Percentiles rank a stretch among this genome's conserved stretches.
Conservation (phyloP, 2,888 invertebrate genomes). For the Hartigia nigra region DNA sequence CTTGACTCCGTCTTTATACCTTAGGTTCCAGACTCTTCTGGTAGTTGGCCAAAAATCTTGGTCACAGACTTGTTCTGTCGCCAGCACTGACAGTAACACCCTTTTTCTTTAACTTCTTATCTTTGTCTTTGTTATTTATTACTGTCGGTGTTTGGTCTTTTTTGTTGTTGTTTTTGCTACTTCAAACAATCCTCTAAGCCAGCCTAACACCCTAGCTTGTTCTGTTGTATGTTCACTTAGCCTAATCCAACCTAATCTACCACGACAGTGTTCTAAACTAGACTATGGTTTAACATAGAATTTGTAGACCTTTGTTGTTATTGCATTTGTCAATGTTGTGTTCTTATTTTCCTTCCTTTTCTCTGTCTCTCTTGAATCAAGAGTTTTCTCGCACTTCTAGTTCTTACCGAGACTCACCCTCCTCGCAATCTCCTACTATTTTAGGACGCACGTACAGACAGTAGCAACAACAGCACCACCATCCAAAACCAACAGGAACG, state of each 20-base stretch:
- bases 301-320: background rate
- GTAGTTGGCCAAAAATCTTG: constrained; percentile 15
- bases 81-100: background rate
- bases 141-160: background rate
- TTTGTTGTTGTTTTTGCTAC: background rate
- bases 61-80: background rate
- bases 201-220: background rate
- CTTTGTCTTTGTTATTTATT: background rate
- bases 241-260: background rate
- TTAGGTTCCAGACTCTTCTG: constrained; percentile 9
- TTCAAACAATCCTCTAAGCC: background rate
- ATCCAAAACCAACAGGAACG: background rate
- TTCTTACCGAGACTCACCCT: background rate
- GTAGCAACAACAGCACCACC: background rate
- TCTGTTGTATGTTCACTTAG: background rate
- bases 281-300: background rate
- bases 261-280: background rate
- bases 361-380: background rate
- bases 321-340: background rate
- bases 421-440: background rate
- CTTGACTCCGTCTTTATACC: constrained; percentile 1
- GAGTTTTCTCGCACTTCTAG: background rate
- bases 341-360: background rate
- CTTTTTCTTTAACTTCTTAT: background rate
- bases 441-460: background rate